Evolutionary conservation across 2,888 invertebrate genomes (phyloP).

Genomic region (Dryobota labecula): DNA sequence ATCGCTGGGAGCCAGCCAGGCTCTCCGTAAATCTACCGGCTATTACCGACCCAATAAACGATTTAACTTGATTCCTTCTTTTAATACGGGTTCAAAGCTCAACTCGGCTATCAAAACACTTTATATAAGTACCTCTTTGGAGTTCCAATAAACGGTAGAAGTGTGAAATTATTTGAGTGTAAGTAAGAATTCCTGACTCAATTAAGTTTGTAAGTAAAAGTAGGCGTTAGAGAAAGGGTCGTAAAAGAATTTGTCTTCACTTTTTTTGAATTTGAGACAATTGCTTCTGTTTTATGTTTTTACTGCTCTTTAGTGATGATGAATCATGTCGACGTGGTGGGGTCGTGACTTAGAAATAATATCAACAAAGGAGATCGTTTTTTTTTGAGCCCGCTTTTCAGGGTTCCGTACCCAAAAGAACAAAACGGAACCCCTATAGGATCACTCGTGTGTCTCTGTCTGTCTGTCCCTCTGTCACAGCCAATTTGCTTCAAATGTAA

Average conservation of each 20-base stretch:
- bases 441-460: no score
- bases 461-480: no score
- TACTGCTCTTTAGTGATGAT: constrained; percentile 10
- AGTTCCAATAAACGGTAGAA: constrained; percentile 57
- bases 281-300: constrained; percentile 37
- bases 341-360: background rate
- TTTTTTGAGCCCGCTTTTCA: no score
- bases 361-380: no score
- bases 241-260: constrained; percentile 50
- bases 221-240: constrained; percentile 24
- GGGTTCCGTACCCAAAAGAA: no score
- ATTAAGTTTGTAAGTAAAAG: constrained; percentile 59
- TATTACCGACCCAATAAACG: constrained; percentile 52
- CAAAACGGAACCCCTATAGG: no score
- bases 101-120: constrained; percentile 55
- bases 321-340: no score
- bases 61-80: constrained; percentile 56
- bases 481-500: no score
- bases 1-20: constrained; percentile 29
- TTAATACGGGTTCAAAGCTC: constrained; percentile 52
- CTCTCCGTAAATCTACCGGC: constrained; percentile 23
- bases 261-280: constrained; percentile 37
- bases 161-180: constrained; percentile 55
- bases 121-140: constrained; percentile 52
- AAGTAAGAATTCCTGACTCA: constrained; percentile 56